Evolutionary conservation across 2,797 vertebrate genomes (phyloP).

Genomic region (Cyclopterus lumpus): DNA sequence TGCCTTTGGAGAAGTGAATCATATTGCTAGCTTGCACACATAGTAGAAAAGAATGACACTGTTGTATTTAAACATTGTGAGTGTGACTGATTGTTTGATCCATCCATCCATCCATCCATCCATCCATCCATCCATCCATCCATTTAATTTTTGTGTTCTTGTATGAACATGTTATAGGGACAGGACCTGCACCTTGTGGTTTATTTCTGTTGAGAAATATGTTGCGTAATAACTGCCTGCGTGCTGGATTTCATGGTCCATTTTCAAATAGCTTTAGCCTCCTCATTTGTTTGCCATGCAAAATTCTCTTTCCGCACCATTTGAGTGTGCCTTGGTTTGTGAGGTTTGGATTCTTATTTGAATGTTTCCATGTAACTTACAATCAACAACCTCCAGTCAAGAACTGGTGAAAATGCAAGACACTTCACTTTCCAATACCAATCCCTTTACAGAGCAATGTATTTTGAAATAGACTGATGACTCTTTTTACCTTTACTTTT

Average conservation of each 20-base stretch:
- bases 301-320: slow-evolving; percentile 45
- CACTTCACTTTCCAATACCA: neutral
- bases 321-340: slow-evolving; percentile 37
- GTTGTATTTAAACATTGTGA: neutral
- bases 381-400: slow-evolving; percentile 9
- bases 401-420: neutral
- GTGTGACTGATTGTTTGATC: neutral
- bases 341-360: slow-evolving; percentile 67
- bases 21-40: neutral
- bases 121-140: too few relatives aligned
- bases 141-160: slow-evolving; percentile 1
- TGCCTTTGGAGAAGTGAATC: slow-evolving; percentile 20
- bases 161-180: slow-evolving; percentile 34
- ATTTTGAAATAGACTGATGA: neutral
- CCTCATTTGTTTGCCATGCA: slow-evolving; percentile 76
- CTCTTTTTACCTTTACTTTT: neutral
- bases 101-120: too few relatives aligned
- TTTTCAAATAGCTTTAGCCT: slow-evolving; percentile 39
- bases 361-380: slow-evolving; percentile 66
- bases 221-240: slow-evolving; percentile 59
- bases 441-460: neutral
- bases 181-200: slow-evolving; percentile 28
- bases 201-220: slow-evolving; percentile 46
- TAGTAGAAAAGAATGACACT: neutral
- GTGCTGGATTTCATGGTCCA: slow-evolving; percentile 11